Base-by-base conservation (phyloP, 2,888 invertebrate species). In the Napeogenes inachia region DNA sequence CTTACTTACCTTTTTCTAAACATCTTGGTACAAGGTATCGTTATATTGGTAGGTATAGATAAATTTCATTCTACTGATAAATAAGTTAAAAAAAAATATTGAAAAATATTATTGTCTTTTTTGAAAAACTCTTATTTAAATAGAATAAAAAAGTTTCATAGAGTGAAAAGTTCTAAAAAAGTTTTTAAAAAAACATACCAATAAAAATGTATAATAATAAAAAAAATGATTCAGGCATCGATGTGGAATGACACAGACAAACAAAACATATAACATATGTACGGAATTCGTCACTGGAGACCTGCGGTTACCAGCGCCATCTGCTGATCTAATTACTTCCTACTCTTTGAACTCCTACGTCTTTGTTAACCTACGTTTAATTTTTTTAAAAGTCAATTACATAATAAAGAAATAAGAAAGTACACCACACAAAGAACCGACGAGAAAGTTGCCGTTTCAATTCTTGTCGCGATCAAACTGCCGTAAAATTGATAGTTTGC, bases 281-380 rank as follows among this genome's bases (percentile, higher is more conserved):
- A 66, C 58, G 64, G 67, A 65, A 62, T 67, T 71, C 71, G 68
- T 70, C 71, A 64, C 65, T 64, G 70, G 70, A 65, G 71, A 68
- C 64, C 67, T 76, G 76, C 69, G 76, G 75, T 76, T 64, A 66
- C 65, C 73, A 75, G 70, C 82, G 80, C 87, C 90, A 89, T 89
- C 87, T 90, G 89, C 73, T 76, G 72, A 56, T 69, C 76, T 87
- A 87, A 89, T 88, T 87, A 82, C 87, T 83, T 85, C 88, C 85
- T 84, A 80, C 78, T 81, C 84, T 81, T 82, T 85, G 78, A 79
- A 86, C 78, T 76, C 74, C 75, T 71, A 72, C 63, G 76, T 82
- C 73, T 83, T 85, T 84, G 84, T 87, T 77, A 68, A 70, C 61
- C 73, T 73, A 74, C 76, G 73, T 82, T 84, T 81, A 79, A 78